Evolutionary conservation across 23 tunicate species (phyloP), one percentile per base, ranked within the genome.

Genomic region (Clavelina lepadiformis): DNA sequence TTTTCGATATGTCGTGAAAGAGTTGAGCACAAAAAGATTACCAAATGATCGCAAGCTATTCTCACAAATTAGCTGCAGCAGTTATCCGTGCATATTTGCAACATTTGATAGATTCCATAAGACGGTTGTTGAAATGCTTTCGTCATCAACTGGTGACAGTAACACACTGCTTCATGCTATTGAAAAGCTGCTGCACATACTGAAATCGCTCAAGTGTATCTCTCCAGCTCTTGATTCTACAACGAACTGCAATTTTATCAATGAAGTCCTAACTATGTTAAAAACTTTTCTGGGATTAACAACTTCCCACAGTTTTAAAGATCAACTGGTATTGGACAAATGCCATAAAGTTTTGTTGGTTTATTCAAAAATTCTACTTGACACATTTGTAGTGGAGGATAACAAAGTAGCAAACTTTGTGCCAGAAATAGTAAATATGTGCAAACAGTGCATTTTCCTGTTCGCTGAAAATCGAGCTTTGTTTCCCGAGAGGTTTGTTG

Each of bases 1-100:
- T 21, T 70, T 81, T 44, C 69, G 76, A 13, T 52, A 51, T 36
- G 75, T 75, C 13, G 55, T 89, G 44, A 89, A 77, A 61, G 86
- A 72, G 31, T 73, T 89, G 31, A 35, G 82, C 35, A 51, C 87
- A 6, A 89, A 81, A 70, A 47, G 56, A 23, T 58, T 89, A 2
- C 95, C 80, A 18, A 69, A 65, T 67, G 85, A 82, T 32, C 65
- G 75, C 35, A 71, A 78, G 57, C 34, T 47, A n/a, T 86, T 86
- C 61, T 3, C 54, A 5, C 63, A 86, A 31, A 20, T 77, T 46
- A 72, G 61, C 28, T 29, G 50, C 5, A 33, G 56, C 8, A n/a
- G 15, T 4, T 78, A 58, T 57, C 19, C 65, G 13, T 22, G 33
- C 5, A 34, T 72, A 31, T 68, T 67, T 29, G 6, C 24, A 35